Base-by-base conservation (phyloP, 1,140 invertebrate genomes). In the Platorchestia sp. region DNA sequence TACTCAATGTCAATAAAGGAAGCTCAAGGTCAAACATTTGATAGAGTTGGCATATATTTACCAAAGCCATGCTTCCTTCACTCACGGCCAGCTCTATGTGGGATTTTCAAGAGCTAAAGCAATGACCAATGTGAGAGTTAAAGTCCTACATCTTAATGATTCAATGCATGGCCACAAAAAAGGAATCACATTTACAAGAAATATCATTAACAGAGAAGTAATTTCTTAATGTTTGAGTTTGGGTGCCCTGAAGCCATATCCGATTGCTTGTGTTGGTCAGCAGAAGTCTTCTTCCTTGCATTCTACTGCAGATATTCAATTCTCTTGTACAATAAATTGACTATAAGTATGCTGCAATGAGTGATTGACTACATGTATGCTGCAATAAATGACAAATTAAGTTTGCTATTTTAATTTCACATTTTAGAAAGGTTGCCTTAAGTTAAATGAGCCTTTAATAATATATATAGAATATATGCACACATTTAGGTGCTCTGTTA, bases 11-110 rank as follows among this genome's bases (percentile, higher is more conserved):
- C 95, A 43, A 95, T 95, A 43, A 95, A 95, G 45, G 45, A 53
- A 95, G 95, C 95, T 44, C 95, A 95, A 95, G 45, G 95, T 43
- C 53, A 47, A 95, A 45, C 95, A 95, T 95, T 95, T 45, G 44
- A 45, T 10, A 95, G 36, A 95, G 45, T 95, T 75, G 59, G 59
- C 59, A 75, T 75, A 36, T 75, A 75, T 75, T 75, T 75, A 75
- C 59, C 59, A 75, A 75, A 75, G 59, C 59, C 59, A 75, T 75
- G 59, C 59, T 75, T 75, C n/a, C n/a, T n/a, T n/a, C 59, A 10
- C 59, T 75, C 59, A 75, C 59, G 59, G 59, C 59, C 59, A 75
- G 59, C 59, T 75, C 59, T 75, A 75, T 36, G 59, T 75, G 36
- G 10, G 14, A 75, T 75, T 75, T 36, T 75, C 59, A 75, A 36